Evolutionary conservation across 64 coral and sea anemone species (phyloP).

Genomic region (Montipora cactus): DNA sequence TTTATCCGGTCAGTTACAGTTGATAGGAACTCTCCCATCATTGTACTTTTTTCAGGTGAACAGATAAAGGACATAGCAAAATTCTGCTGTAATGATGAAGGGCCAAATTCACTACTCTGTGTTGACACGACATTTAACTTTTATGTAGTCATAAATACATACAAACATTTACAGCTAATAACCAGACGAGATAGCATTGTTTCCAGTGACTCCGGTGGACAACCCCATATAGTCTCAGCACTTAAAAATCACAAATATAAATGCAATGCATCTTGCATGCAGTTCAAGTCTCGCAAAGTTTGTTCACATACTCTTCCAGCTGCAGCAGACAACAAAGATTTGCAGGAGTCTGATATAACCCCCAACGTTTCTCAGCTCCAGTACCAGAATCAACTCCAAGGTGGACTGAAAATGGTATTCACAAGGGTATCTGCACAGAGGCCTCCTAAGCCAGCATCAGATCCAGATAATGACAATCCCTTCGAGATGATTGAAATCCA

Average conservation of each 20-base stretch:
- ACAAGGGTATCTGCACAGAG: not conserved
- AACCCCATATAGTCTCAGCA: not conserved
- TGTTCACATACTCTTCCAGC: not conserved
- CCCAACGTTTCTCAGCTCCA: not conserved
- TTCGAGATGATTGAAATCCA: conserved; percentile 36
- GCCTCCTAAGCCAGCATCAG: conserved; percentile 15
- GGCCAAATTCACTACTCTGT: not conserved
- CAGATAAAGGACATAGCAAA: conserved; percentile 16
- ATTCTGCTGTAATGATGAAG: conserved; percentile 12
- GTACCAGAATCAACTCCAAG: not conserved
- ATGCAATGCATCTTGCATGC: not conserved
- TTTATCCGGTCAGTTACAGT: conserved; percentile 45
- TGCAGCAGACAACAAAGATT: not conserved
- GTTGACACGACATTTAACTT: conserved; percentile 30
- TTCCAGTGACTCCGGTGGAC: not conserved
- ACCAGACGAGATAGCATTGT: not conserved
- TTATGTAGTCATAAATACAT: conserved; percentile 19
- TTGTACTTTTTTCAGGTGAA: not conserved
- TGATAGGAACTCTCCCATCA: conserved; percentile 10
- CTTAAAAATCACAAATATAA: not conserved
- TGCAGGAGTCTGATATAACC: not conserved
- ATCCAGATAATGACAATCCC: not conserved
- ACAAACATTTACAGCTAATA: not conserved
- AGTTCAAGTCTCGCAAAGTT: not conserved
- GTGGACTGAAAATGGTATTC: not conserved